These are phyloP conservation scores for Neodiprion pinetum DNA, from an alignment of 1,140 invertebrate genomes.

Conservation along the genomic window DNA sequence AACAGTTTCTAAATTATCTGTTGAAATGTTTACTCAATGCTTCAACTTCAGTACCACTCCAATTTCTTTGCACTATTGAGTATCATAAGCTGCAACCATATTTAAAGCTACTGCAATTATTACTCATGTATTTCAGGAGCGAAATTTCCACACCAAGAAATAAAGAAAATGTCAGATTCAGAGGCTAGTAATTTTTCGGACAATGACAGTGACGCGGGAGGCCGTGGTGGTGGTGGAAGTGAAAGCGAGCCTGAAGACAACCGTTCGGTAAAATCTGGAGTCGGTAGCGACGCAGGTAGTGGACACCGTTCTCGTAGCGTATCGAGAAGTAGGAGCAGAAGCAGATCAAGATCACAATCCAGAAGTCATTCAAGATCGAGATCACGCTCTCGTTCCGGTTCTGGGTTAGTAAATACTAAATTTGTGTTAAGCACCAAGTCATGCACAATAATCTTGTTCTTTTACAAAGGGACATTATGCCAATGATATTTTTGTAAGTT, in stretches of 20 bases:
- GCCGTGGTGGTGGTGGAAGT: conserved; percentile 33
- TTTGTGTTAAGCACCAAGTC: neutral
- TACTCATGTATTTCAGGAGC: too few relatives aligned
- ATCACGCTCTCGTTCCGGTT: conserved; percentile 40
- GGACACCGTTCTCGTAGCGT: conserved; percentile 31
- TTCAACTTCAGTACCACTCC: too few relatives aligned
- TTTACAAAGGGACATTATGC: neutral
- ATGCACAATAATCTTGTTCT: neutral
- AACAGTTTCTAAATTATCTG: too few relatives aligned
- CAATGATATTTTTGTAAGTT: too few relatives aligned
- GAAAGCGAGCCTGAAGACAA: conserved; percentile 40
- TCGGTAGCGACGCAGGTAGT: conserved; percentile 39
- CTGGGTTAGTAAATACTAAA: conserved; percentile 30
- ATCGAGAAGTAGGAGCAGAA: conserved; percentile 36
- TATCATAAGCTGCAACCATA: too few relatives aligned
- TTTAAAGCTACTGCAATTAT: too few relatives aligned
- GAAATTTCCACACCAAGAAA: too few relatives aligned
- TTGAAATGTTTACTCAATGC: too few relatives aligned
- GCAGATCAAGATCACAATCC: conserved; percentile 28
- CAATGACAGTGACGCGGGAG: conserved; percentile 37
- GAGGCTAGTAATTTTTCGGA: conserved; percentile 48
- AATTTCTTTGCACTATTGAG: too few relatives aligned
- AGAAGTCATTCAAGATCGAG: conserved; percentile 38
- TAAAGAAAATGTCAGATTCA: conserved; percentile 42
- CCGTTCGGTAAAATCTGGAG: conserved; percentile 31